Conservation (phyloP, 2,797 vertebrate genomes). For the Peromyscus aztecus region DNA sequence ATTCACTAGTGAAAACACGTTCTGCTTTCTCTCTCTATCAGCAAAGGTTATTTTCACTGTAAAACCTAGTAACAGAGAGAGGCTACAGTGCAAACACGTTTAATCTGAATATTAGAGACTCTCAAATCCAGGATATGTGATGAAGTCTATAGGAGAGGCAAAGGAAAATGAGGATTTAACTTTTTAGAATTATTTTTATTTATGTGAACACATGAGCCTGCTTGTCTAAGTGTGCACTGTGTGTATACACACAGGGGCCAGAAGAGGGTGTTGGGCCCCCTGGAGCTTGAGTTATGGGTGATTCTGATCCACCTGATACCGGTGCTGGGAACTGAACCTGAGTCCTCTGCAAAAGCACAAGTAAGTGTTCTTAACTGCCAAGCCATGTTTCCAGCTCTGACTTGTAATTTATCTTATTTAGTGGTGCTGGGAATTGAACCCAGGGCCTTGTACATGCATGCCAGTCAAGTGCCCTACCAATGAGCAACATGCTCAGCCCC, state of each 20-base stretch:
- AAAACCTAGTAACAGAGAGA: background rate
- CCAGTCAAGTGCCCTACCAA: background rate
- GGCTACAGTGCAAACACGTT: background rate
- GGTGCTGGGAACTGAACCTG: background rate
- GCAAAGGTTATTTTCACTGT: background rate
- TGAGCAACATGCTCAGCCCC: background rate
- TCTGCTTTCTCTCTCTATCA: background rate
- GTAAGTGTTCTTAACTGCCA: background rate
- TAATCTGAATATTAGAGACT: background rate
- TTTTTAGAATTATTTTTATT: background rate
- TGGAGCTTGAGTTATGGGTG: background rate
- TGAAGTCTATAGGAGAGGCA: background rate
- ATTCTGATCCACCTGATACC: background rate
- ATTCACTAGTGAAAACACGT: background rate
- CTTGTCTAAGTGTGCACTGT: background rate
- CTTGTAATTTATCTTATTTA: background rate
- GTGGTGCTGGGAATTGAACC: background rate
- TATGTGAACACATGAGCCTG: background rate
- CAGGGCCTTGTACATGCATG: background rate
- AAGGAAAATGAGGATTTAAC: background rate
- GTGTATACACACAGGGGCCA: background rate
- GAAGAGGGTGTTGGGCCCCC: background rate
- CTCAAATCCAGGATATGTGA: background rate
- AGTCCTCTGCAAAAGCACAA: background rate
- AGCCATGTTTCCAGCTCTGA: background rate